A percentile compares a stretch with the other conserved stretches of the same genome.
Conservation (phyloP, 2,888 invertebrate species). For the Spodoptera exigua region DNA sequence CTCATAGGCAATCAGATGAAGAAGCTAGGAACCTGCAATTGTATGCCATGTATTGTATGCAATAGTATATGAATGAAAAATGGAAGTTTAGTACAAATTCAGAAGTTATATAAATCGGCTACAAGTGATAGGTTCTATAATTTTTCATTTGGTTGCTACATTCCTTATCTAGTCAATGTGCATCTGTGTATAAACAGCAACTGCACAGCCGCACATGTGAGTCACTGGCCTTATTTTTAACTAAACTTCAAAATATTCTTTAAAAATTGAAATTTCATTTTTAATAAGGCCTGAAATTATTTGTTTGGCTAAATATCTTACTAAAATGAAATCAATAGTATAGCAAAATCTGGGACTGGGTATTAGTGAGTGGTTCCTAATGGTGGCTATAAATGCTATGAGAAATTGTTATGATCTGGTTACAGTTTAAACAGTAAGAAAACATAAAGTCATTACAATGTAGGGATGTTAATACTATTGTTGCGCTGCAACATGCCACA, state of each 20-base stretch:
- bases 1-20: slow-evolving; percentile 45
- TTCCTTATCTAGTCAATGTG: slow-evolving; percentile 46
- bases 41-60: no score
- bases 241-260: background rate
- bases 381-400: no score
- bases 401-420: no score
- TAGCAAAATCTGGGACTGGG: slow-evolving; percentile 41
- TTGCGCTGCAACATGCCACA: no score
- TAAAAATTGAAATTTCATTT: slow-evolving; percentile 6
- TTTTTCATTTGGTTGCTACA: slow-evolving; percentile 47
- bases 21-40: background rate
- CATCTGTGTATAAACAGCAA: slow-evolving; percentile 55
- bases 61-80: no score
- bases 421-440: no score
- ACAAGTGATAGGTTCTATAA: background rate
- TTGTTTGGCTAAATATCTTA: slow-evolving; percentile 64
- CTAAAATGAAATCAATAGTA: slow-evolving; percentile 46
- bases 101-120: no score
- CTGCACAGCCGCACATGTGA: slow-evolving; percentile 56
- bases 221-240: slow-evolving; percentile 49
- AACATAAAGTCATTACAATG: no score
- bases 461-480: no score
- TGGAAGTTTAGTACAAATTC: no score
- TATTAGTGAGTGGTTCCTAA: background rate
- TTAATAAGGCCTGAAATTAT: slow-evolving; percentile 50